These are phyloP conservation scores for Papilio helenus DNA, from an alignment of 1,140 invertebrate species.

Conservation along the genomic window DNA sequence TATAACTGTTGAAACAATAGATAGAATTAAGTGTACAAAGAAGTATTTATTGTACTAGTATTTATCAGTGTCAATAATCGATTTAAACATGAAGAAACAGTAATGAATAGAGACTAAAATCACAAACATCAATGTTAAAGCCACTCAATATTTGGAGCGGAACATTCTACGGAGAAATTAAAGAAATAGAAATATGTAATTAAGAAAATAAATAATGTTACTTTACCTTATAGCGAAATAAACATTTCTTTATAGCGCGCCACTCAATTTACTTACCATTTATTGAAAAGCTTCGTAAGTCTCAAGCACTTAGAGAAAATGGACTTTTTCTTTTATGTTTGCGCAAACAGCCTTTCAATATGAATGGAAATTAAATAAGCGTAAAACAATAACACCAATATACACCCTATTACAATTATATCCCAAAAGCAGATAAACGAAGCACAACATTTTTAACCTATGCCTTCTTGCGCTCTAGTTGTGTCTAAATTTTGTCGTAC, in stretches of 20 bases:
- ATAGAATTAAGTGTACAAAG: too few species aligned
- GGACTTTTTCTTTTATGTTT: slow-evolving; percentile 17
- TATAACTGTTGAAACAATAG: neutral
- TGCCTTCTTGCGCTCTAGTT: too few species aligned
- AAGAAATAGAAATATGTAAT: neutral
- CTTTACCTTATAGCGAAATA: neutral
- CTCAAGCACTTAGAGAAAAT: slow-evolving; percentile 23
- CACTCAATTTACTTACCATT: slow-evolving; percentile 22
- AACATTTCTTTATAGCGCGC: slow-evolving; percentile 6
- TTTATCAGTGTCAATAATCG: too few species aligned
- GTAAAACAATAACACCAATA: slow-evolving; percentile 4
- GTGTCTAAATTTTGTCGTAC: too few species aligned
- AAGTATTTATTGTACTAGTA: too few species aligned
- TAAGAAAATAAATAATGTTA: slow-evolving; percentile 6
- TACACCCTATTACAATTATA: neutral
- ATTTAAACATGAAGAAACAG: too few species aligned
- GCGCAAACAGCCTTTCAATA: slow-evolving; percentile 8
- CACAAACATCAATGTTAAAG: neutral
- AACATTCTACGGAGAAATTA: neutral
- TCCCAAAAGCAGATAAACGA: neutral
- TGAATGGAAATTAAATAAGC: neutral
- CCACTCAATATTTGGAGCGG: neutral
- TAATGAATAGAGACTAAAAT: too few species aligned
- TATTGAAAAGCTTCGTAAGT: slow-evolving; percentile 18
- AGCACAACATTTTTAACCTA: neutral